Conservation (phyloP, 2,113 vertebrate species). For the Callipepla californica region DNA sequence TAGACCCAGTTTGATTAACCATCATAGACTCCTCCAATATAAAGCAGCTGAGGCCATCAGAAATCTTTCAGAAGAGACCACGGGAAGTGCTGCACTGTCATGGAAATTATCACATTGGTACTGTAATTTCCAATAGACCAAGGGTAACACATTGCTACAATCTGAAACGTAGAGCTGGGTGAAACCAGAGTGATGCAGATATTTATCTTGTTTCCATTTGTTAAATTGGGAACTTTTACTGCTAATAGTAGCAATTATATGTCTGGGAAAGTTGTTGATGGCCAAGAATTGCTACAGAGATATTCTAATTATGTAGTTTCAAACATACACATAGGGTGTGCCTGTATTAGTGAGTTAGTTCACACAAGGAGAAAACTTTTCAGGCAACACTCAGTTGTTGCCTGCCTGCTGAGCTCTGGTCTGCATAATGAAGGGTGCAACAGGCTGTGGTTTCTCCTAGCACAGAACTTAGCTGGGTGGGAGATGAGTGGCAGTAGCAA, state of each 20-base stretch:
- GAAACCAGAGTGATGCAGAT: constrained; percentile 19
- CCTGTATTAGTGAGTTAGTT: not conserved
- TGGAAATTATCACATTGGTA: constrained; percentile 17
- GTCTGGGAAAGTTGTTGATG: constrained; percentile 51
- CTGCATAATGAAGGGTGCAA: not conserved
- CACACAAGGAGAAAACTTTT: constrained; percentile 10
- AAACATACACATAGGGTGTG: constrained; percentile 8
- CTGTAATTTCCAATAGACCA: constrained; percentile 24
- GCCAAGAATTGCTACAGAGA: constrained; percentile 35
- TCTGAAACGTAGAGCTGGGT: constrained; percentile 37
- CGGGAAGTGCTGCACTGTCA: constrained; percentile 27
- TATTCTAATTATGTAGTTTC: constrained; percentile 40
- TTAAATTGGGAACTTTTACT: constrained; percentile 46
- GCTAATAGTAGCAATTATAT: constrained; percentile 54
- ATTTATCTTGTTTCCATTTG: constrained; percentile 49
- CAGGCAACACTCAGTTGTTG: not conserved
- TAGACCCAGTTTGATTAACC: not conserved
- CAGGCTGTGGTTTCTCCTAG: not conserved
- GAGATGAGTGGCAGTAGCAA: not conserved
- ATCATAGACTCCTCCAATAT: not conserved
- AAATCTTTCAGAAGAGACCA: not conserved
- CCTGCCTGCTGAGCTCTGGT: not conserved
- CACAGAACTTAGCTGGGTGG: not conserved
- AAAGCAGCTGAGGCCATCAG: not conserved
- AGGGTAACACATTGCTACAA: constrained; percentile 8